Percentiles rank a stretch among this genome's conserved stretches.
phyloP scores from a whole-genome alignment of 2,797 vertebrate genomes.

The Geotria australis region DNA sequence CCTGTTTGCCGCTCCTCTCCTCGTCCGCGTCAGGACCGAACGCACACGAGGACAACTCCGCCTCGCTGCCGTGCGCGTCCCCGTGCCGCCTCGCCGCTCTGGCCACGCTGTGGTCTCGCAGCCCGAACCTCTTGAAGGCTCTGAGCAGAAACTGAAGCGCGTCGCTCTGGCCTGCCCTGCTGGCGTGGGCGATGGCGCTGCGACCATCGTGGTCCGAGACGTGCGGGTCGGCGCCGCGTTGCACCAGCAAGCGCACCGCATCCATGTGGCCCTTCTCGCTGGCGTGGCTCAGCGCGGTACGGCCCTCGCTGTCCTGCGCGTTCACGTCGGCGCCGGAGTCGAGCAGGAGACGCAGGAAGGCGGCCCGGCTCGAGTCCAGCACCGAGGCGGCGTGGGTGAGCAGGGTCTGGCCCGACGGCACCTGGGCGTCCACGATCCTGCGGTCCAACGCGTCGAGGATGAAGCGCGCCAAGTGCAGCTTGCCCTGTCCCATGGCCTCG shows the following conservation, averaged over 20 bases:
- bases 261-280: constrained; percentile 18
- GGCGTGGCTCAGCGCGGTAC: constrained; percentile 17
- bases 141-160: constrained; percentile 18
- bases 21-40: too few species aligned
- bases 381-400: constrained; percentile 11
- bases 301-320: constrained; percentile 10
- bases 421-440: constrained; percentile 12
- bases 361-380: constrained; percentile 10
- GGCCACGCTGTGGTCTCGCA: constrained; percentile 3
- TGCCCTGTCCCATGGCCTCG: constrained; percentile 18
- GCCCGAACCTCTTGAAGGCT: constrained; percentile 22
- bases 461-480: constrained; percentile 18
- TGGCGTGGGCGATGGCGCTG: constrained; percentile 16
- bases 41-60: too few species aligned
- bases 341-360: constrained; percentile 16
- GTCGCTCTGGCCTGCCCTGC: constrained; percentile 8
- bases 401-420: constrained; percentile 12
- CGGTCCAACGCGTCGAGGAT: constrained; percentile 20
- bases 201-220: constrained; percentile 17
- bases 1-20: too few species aligned
- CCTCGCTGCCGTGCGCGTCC: too few species aligned
- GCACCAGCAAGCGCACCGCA: constrained; percentile 15
- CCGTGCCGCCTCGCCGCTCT: too few species aligned
- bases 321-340: constrained; percentile 16
- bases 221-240: constrained; percentile 16